Evolutionary conservation across 1,140 invertebrate species (phyloP).

Genomic region (Akabosia matsudoensis): DNA sequence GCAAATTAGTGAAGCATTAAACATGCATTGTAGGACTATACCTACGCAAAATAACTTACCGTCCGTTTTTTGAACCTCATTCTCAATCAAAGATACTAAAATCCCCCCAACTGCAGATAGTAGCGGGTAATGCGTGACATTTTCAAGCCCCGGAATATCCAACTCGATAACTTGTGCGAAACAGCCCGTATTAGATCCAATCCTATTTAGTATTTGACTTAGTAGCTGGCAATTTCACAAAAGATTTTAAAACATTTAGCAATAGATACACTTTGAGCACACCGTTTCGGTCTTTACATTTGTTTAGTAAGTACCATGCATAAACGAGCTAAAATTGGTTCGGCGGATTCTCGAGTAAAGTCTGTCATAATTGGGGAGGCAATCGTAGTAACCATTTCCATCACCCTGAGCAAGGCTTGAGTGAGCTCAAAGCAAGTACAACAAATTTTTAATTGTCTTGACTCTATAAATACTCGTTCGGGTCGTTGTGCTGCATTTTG

Average conservation of each 20-base stretch:
- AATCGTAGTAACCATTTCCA: conserved; percentile 73
- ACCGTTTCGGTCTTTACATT: neutral
- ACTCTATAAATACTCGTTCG: conserved; percentile 64
- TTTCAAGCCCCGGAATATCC: conserved; percentile 67
- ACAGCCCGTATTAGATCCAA: conserved; percentile 64
- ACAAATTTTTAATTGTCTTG: conserved; percentile 75
- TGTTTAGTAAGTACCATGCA: conserved; percentile 58
- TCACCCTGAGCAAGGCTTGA: conserved; percentile 66
- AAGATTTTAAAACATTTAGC: neutral
- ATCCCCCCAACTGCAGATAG: conserved; percentile 67
- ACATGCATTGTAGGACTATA: neutral
- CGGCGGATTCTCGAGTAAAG: conserved; percentile 58
- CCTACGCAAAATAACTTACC: conserved; percentile 41
- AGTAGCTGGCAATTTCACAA: conserved; percentile 56
- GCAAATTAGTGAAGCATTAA: neutral
- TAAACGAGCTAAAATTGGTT: conserved; percentile 63
- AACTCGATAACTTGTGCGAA: conserved; percentile 67
- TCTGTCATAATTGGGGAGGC: conserved; percentile 63
- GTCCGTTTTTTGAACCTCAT: conserved; percentile 54
- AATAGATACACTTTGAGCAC: neutral
- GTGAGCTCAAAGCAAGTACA: conserved; percentile 76
- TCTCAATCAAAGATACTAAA: conserved; percentile 60
- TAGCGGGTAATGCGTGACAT: conserved; percentile 69
- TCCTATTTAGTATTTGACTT: conserved; percentile 68
- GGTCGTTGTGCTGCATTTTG: conserved; percentile 56